These are phyloP conservation scores for Limenitis camilla DNA, from an alignment of 2,888 invertebrate genomes.

Conservation along the genomic window DNA sequence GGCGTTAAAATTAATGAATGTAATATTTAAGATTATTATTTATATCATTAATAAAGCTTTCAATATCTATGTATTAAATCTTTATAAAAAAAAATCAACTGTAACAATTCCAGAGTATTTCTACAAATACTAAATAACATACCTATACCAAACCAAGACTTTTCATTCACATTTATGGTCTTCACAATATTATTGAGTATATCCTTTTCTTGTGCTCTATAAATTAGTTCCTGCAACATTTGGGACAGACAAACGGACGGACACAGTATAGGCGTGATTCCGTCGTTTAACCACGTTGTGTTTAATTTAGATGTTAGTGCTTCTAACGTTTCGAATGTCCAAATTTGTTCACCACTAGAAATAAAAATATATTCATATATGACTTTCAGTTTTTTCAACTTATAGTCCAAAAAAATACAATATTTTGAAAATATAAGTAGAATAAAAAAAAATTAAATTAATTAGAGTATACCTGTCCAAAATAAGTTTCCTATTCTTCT, in stretches of 20 bases:
- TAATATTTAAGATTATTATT: too few species aligned
- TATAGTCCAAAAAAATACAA: neutral
- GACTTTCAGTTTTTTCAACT: neutral
- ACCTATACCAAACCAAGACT: slow-evolving; percentile 32
- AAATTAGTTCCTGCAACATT: slow-evolving; percentile 29
- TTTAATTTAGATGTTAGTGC: slow-evolving; percentile 31
- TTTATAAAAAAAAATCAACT: too few species aligned
- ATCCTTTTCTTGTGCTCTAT: slow-evolving; percentile 20
- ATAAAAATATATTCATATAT: neutral
- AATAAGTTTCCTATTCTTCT: slow-evolving; percentile 57
- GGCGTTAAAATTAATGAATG: too few species aligned
- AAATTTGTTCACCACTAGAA: slow-evolving; percentile 57
- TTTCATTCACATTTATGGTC: slow-evolving; percentile 22
- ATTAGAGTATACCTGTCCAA: slow-evolving; percentile 45
- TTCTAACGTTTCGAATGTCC: slow-evolving; percentile 49
- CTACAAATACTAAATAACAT: slow-evolving; percentile 15
- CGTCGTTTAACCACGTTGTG: slow-evolving; percentile 32
- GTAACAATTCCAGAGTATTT: neutral
- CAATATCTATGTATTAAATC: too few species aligned
- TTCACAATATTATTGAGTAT: slow-evolving; percentile 26
- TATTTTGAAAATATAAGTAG: neutral
- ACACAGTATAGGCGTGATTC: slow-evolving; percentile 35
- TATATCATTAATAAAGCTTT: too few species aligned
- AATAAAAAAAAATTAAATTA: too few species aligned
- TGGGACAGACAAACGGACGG: slow-evolving; percentile 35